Evolutionary conservation across 2,113 vertebrate genomes (phyloP).

Genomic region (Sylvilagus bachmani): DNA sequence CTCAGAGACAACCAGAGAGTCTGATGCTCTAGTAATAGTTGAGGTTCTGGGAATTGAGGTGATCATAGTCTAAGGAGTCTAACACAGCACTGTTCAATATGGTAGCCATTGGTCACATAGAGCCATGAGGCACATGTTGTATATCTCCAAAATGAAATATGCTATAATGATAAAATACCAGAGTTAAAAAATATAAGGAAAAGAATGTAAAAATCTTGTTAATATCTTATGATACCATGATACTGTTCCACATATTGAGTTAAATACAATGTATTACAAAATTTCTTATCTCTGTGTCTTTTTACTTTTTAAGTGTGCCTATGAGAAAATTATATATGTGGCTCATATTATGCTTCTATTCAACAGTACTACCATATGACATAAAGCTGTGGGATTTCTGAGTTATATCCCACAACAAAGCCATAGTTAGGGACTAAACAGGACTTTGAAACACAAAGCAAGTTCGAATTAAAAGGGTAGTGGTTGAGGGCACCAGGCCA

Average conservation of each 20-base stretch:
- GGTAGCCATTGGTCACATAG: not conserved
- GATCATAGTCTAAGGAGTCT: not conserved
- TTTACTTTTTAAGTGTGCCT: slow-evolving; percentile 50
- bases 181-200: too few relatives aligned
- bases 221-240: not conserved
- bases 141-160: not conserved
- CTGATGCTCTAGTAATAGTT: not conserved
- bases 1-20: not conserved
- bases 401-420: slow-evolving; percentile 34
- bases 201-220: not conserved
- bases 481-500: not conserved
- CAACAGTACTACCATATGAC: not conserved
- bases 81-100: not conserved
- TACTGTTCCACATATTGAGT: not conserved
- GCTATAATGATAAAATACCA: not conserved
- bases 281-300: not conserved
- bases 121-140: not conserved
- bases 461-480: not conserved
- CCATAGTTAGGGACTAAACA: slow-evolving; percentile 1
- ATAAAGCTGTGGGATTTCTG: not conserved
- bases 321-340: slow-evolving; percentile 33
- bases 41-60: not conserved
- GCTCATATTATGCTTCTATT: slow-evolving; percentile 48
- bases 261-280: slow-evolving; percentile 29
- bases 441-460: slow-evolving; percentile 8